Evolutionary conservation across 2,888 invertebrate genomes (phyloP), one percentile per base, ranked within the genome.

Genomic region (Macrosoma leucophasiata): DNA sequence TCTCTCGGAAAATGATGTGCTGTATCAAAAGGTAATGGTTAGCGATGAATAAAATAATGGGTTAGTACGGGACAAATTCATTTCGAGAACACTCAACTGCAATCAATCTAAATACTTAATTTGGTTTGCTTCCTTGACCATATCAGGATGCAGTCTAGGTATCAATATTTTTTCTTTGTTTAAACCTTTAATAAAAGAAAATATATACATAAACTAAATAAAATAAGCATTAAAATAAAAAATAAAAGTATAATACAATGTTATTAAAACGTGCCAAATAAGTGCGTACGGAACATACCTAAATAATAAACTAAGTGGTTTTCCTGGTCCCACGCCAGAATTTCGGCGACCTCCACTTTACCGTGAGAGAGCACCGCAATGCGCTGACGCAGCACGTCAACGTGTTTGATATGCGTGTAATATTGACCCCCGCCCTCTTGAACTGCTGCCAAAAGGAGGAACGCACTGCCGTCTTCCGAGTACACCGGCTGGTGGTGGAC

Each of bases 321-420:
- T 48, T 86, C 86, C 53, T 91, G 91, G 81, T 95, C 94, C 95
- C 95, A 95, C 24, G 91, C 90, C 46, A 94, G 85, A 60, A 95
- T 94, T 65, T 90, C 87, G 45, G 88, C 85, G 52, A 94, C 95
- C 84, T 95, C 94, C 68, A 94, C 93, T 55, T 90, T 89, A 17
- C 95, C 95, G 60, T 95, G 94, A 30, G 94, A 94, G 46, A 95
- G 86, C 27, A 94, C 94, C 5, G 94, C 91, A 61, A 94, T 92
- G 55, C 93, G 88, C 66, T 93, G 92, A 54, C 93, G 90, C 36
- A 91, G 87, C 44, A 94, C 89, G 41, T 93, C 93, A 46, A 94
- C 89, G 67, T 94, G 94, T 62, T 94, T 94, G 70, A 95, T 94
- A 85, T 95, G 95, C 22, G 94, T 94, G 77, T 90, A 95, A 65